These are phyloP conservation scores for Octopus sinensis DNA, from an alignment of 1,140 invertebrate genomes.

Conservation along the genomic window DNA sequence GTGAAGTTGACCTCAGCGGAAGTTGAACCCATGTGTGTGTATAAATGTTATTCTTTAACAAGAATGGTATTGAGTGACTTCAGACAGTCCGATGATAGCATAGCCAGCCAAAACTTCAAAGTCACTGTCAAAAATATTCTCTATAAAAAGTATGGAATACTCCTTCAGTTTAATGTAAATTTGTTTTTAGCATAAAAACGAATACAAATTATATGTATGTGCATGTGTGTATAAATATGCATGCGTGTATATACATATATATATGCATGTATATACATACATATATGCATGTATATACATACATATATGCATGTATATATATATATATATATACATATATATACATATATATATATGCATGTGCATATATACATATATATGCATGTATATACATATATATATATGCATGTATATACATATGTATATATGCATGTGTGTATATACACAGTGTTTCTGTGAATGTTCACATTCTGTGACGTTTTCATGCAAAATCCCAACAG, in stretches of 20 bases:
- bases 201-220: background rate
- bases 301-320: background rate
- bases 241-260: background rate
- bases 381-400: background rate
- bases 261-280: background rate
- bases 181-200: too few relatives aligned
- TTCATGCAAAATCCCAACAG: too few relatives aligned
- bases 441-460: background rate
- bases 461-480: too few relatives aligned
- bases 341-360: background rate
- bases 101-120: too few relatives aligned
- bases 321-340: background rate
- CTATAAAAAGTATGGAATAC: too few relatives aligned
- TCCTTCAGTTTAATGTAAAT: too few relatives aligned
- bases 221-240: background rate
- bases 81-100: too few relatives aligned
- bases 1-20: too few relatives aligned
- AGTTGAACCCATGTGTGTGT: too few relatives aligned
- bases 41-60: too few relatives aligned
- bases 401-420: background rate
- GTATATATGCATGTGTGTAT: background rate
- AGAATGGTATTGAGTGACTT: too few relatives aligned
- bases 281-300: background rate
- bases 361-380: background rate
- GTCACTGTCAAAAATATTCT: too few relatives aligned